Percentiles rank a stretch among this genome's conserved stretches.
Conservation (phyloP, 2,113 vertebrate genomes). For the Hyperoodon ampullatus region DNA sequence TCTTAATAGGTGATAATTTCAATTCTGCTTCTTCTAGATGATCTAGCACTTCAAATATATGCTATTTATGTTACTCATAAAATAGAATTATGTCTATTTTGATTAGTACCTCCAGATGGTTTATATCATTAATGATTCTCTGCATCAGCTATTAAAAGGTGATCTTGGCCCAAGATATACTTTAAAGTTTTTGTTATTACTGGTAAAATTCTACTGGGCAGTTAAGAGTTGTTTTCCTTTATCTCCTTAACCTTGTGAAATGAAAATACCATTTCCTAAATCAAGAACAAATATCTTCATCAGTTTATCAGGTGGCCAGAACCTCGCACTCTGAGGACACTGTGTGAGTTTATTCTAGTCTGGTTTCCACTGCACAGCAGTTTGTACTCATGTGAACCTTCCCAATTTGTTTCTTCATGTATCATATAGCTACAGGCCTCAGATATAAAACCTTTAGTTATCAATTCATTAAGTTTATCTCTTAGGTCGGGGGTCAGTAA, state of each 20-base stretch:
- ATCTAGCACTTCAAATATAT: not conserved
- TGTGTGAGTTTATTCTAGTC: not conserved
- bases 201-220: not conserved
- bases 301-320: not conserved
- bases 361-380: not conserved
- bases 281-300: not conserved
- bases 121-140: not conserved
- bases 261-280: not conserved
- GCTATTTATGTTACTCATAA: not conserved
- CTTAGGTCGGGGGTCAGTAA: not conserved
- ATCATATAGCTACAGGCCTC: not conserved
- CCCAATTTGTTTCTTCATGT: not conserved
- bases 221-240: not conserved
- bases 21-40: not conserved
- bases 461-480: not conserved
- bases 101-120: not conserved
- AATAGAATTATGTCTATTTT: not conserved
- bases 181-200: not conserved
- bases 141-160: not conserved
- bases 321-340: not conserved
- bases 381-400: not conserved
- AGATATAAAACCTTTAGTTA: not conserved
- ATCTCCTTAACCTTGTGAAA: not conserved
- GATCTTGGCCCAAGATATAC: not conserved
- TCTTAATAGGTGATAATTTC: not conserved